A percentile compares a stretch with the other conserved stretches of the same genome.
Evolutionary conservation across 1,140 invertebrate species (phyloP).

Genomic region (Alviniconcha marisindica): DNA sequence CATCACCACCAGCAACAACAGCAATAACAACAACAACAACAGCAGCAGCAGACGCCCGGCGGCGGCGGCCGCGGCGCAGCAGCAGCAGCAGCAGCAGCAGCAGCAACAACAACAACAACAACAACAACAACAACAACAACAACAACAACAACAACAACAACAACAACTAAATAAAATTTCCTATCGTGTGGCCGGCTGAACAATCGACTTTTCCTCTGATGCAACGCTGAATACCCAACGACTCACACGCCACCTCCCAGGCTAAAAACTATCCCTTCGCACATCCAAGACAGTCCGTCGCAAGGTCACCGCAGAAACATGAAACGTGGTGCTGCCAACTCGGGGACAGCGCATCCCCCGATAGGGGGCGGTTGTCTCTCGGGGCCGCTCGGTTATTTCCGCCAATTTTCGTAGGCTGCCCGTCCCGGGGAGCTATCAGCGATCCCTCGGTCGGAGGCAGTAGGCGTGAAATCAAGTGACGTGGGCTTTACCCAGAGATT

Average conservation of each 20-base stretch:
- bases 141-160: background rate
- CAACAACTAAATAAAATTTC: background rate
- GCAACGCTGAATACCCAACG: too few species aligned
- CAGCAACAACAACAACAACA: background rate
- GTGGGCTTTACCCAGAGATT: slow-evolving; percentile 18
- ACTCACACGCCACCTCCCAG: too few species aligned
- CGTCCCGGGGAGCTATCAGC: slow-evolving; percentile 8
- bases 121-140: background rate
- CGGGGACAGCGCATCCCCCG: background rate
- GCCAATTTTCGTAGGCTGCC: slow-evolving; percentile 25
- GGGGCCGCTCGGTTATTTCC: slow-evolving; percentile 30
- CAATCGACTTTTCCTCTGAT: background rate
- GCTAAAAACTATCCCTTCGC: background rate
- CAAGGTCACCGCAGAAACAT: background rate
- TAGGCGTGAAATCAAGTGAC: slow-evolving; percentile 26
- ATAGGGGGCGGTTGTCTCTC: background rate
- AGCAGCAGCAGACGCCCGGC: too few species aligned
- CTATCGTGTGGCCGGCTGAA: background rate
- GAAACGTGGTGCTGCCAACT: background rate
- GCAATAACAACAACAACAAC: too few species aligned
- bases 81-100: background rate
- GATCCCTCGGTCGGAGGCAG: background rate
- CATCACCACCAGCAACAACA: too few species aligned
- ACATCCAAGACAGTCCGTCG: background rate
- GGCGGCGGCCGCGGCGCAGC: too few species aligned